Percentiles rank a stretch among this genome's conserved stretches.
Evolutionary conservation across 2,797 vertebrate genomes (phyloP).

Genomic region (Sparidentex hasta): DNA sequence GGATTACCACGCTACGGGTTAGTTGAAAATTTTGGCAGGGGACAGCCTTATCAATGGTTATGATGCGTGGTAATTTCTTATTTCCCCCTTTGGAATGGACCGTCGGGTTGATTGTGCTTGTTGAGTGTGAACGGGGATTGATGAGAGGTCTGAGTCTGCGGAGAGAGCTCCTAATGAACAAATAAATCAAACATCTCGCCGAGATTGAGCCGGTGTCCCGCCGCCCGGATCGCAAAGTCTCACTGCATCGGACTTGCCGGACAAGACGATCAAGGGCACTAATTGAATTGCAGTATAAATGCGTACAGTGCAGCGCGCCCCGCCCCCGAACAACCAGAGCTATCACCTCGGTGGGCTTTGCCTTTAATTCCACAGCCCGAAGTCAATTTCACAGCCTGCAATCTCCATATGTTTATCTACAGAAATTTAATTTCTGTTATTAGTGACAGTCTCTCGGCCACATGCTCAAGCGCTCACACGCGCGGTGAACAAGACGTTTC

Average conservation of each 20-base stretch:
- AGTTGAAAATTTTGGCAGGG: constrained; percentile 64
- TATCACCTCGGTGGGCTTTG: constrained; percentile 72
- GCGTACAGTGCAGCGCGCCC: constrained; percentile 53
- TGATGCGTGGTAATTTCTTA: constrained; percentile 61
- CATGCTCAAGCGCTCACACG: constrained; percentile 67
- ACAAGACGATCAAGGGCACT: constrained; percentile 80
- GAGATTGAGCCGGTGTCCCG: constrained; percentile 59
- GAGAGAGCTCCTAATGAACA: constrained; percentile 80
- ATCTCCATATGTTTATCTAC: constrained; percentile 83
- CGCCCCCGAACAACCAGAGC: constrained; percentile 70
- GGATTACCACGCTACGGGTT: constrained; percentile 70
- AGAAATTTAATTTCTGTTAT: constrained; percentile 79
- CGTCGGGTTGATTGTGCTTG: constrained; percentile 68
- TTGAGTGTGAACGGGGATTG: constrained; percentile 76
- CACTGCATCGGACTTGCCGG: constrained; percentile 75
- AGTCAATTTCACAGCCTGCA: constrained; percentile 85
- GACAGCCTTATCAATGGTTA: constrained; percentile 65
- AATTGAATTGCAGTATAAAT: constrained; percentile 82
- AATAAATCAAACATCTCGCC: constrained; percentile 81
- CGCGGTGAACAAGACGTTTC: constrained; percentile 34
- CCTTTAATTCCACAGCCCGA: constrained; percentile 82
- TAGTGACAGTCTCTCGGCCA: constrained; percentile 76
- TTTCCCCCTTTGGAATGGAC: constrained; percentile 56
- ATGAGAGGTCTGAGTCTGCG: constrained; percentile 73
- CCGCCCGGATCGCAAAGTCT: constrained; percentile 61